phyloP scores from a whole-genome alignment of 2,888 invertebrate species.

The Caenorhabditis sinica region DNA sequence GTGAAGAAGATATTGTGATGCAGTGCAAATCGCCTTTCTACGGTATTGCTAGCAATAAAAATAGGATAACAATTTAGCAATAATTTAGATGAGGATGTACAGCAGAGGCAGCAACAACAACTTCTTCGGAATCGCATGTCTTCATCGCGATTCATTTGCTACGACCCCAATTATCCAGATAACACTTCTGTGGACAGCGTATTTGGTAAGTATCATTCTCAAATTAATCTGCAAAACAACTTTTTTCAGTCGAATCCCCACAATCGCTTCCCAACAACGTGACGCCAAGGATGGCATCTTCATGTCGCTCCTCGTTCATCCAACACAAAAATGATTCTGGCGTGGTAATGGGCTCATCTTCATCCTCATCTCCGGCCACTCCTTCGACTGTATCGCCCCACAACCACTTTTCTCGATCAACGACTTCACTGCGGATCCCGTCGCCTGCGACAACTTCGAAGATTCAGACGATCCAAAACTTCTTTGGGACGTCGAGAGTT shows the following conservation, averaged over 20 bases:
- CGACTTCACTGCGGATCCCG: slow-evolving; percentile 41
- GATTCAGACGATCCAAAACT: slow-evolving; percentile 28
- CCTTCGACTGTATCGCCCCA: slow-evolving; percentile 6
- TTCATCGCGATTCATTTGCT: slow-evolving; percentile 42
- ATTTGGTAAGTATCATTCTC: slow-evolving; percentile 30
- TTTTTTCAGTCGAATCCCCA: slow-evolving; percentile 38
- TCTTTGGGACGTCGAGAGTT: slow-evolving; percentile 44
- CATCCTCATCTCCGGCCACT: slow-evolving; percentile 14
- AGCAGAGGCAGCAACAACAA: slow-evolving; percentile 11
- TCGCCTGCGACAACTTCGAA: slow-evolving; percentile 39
- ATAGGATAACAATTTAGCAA: too few relatives aligned
- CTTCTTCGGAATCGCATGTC: slow-evolving; percentile 5
- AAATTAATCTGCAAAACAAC: neutral
- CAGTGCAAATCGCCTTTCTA: slow-evolving; percentile 58
- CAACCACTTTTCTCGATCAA: slow-evolving; percentile 34
- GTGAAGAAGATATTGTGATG: slow-evolving; percentile 63
- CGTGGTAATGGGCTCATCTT: slow-evolving; percentile 36
- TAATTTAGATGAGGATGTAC: slow-evolving; percentile 8
- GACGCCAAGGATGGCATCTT: slow-evolving; percentile 14
- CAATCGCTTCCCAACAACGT: slow-evolving; percentile 30
- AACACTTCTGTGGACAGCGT: slow-evolving; percentile 57
- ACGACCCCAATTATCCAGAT: slow-evolving; percentile 38
- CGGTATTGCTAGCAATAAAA: slow-evolving; percentile 6
- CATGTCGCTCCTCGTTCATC: slow-evolving; percentile 1
- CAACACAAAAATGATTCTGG: slow-evolving; percentile 50